Percentiles rank a stretch among this genome's conserved stretches.
Evolutionary conservation across 2,888 invertebrate species (phyloP).

Genomic region (Idaea aversata): DNA sequence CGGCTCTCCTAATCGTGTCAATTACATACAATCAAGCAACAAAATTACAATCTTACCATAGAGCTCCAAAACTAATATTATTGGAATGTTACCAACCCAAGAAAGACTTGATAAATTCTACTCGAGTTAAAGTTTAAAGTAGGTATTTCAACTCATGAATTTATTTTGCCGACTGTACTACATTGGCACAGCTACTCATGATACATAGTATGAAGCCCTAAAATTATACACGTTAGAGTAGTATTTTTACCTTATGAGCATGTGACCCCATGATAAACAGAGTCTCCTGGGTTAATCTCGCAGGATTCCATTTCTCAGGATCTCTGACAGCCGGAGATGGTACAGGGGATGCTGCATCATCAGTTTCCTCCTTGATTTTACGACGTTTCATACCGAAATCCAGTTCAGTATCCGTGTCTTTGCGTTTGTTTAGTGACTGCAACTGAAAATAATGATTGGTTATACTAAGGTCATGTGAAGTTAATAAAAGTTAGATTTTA

Average conservation of each 20-base stretch:
- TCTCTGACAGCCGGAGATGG: conserved; percentile 77
- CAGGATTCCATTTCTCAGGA: conserved; percentile 87
- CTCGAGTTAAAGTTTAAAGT: too few species aligned
- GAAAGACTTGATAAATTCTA: too few species aligned
- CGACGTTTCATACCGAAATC: conserved; percentile 61
- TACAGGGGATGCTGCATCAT: conserved; percentile 57
- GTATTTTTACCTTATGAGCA: conserved; percentile 79
- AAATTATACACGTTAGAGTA: background rate
- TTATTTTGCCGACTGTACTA: too few species aligned
- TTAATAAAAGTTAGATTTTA: too few species aligned
- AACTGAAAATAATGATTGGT: conserved; percentile 58
- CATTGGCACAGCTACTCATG: too few species aligned
- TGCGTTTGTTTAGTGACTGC: conserved; percentile 80
- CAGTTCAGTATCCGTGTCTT: conserved; percentile 83
- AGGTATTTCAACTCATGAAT: too few species aligned
- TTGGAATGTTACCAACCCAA: too few species aligned
- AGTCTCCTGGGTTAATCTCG: conserved; percentile 85
- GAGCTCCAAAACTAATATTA: too few species aligned
- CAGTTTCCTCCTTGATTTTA: conserved; percentile 63
- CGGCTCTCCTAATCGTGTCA: too few species aligned
- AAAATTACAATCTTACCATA: too few species aligned
- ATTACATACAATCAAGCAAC: too few species aligned
- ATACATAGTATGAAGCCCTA: too few species aligned
- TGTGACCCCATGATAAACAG: conserved; percentile 90
- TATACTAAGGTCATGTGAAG: background rate